These are phyloP conservation scores for Eremobia ochroleuca DNA, from an alignment of 2,888 invertebrate genomes.

Conservation along the genomic window DNA sequence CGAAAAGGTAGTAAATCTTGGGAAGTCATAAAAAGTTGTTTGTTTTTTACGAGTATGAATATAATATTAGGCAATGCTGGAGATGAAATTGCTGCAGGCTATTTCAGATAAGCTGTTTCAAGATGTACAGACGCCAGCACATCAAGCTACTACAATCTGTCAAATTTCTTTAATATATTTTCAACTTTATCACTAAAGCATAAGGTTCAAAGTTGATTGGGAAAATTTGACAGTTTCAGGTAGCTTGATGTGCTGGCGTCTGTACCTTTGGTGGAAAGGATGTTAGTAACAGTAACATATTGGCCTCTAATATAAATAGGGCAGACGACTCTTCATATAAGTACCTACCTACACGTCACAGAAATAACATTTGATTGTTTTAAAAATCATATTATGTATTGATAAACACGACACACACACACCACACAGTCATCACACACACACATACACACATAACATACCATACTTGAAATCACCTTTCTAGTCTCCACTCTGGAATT, in stretches of 20 bases:
- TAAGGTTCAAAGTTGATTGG: too few relatives aligned
- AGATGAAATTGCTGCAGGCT: slow-evolving; percentile 54
- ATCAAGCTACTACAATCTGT: too few relatives aligned
- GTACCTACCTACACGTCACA: background rate
- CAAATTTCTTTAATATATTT: too few relatives aligned
- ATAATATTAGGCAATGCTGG: slow-evolving; percentile 56
- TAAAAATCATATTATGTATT: background rate
- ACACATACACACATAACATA: too few relatives aligned
- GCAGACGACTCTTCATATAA: background rate
- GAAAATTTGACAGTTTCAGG: too few relatives aligned
- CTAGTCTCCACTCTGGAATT: too few relatives aligned
- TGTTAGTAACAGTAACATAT: background rate
- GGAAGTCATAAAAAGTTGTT: slow-evolving; percentile 65
- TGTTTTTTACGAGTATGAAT: slow-evolving; percentile 65
- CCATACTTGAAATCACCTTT: too few relatives aligned
- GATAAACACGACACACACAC: too few relatives aligned
- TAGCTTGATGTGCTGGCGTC: too few relatives aligned
- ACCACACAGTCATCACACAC: too few relatives aligned
- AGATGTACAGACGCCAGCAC: too few relatives aligned
- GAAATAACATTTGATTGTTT: background rate
- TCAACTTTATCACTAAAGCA: too few relatives aligned
- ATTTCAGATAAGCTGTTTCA: slow-evolving; percentile 33
- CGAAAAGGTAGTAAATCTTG: slow-evolving; percentile 60
- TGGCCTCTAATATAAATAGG: background rate
- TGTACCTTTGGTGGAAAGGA: background rate